These are phyloP conservation scores for Drosophila anomelani DNA, from an alignment of 2,888 invertebrate genomes.

Conservation along the genomic window DNA sequence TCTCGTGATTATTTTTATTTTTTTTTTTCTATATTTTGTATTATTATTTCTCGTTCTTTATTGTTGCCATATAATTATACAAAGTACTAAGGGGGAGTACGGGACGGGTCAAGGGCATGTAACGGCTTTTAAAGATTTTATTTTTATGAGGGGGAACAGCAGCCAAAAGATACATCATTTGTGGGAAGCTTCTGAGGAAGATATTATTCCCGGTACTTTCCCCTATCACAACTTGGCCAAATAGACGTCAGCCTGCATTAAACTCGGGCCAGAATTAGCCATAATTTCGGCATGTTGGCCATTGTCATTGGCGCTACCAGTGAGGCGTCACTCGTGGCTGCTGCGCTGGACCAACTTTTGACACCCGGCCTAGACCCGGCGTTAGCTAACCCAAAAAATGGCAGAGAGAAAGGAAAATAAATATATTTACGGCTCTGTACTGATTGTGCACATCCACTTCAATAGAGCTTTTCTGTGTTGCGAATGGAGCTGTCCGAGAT, in stretches of 20 bases:
- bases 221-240: conserved; percentile 7
- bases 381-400: not conserved
- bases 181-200: not conserved
- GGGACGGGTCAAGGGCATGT: conserved; percentile 2
- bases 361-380: conserved; percentile 43
- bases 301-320: conserved; percentile 13
- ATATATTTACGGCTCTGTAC: not conserved
- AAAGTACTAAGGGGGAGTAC: not conserved
- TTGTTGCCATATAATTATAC: conserved; percentile 17
- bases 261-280: conserved; percentile 29
- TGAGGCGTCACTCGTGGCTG: conserved; percentile 17
- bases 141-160: not conserved
- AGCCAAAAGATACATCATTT: not conserved
- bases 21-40: not conserved
- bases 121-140: not conserved
- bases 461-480: conserved; percentile 10
- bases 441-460: not conserved
- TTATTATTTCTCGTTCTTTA: conserved; percentile 11
- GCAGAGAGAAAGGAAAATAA: not conserved
- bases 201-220: not conserved
- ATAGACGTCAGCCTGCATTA: conserved; percentile 12
- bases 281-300: conserved; percentile 21
- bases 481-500: conserved; percentile 17
- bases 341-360: conserved; percentile 47
- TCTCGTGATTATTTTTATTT: not conserved